Evolutionary conservation across 1,140 invertebrate genomes (phyloP), one percentile per base, ranked within the genome.

Genomic region (Leptonema lineaticorne): DNA sequence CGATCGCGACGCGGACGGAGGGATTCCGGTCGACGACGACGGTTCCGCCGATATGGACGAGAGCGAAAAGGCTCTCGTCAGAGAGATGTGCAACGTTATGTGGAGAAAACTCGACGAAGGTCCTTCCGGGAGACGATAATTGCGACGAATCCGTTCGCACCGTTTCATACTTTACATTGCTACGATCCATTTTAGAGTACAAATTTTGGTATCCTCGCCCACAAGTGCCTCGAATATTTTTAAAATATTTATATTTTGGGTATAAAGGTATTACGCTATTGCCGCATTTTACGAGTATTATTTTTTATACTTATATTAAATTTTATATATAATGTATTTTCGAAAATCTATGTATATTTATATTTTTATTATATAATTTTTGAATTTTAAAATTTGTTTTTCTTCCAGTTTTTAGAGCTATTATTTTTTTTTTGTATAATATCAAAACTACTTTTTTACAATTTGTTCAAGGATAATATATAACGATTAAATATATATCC

Each of bases 21-120:
- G 74, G 63, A 79, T 26, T 74, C 75, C 69, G 48, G 14, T 45
- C 14, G 76, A 63, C 69, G 87, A 90, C 66, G 50, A 74, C 18
- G 73, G 75, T 27, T 79, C 84, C 62, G 87, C 86, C 50, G 85
- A 89, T 71, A 88, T 96, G 77, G 94, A 93, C 75, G 91, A 95
- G 72, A 90, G 92, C 6, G 94, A 97, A 78, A 95, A 95, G 77
- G 95, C 95, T 9, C 85, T 98, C 59, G 92, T 97, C 24, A 85
- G 93, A 72, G 94, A 97, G 83, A 97, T 98, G 94, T 97, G 95
- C 81, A 97, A 97, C 83, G 95, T 97, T 16, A 84, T 86, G 16
- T 86, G 85, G 85, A 83, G 85, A 27, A 86, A 86, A 74, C 71
- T 85, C 24, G 85, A 85, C 74, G 84, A 85, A 8, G 82, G 79